Conservation (phyloP, 1,140 invertebrate genomes). For the Drosophila biarmipes region DNA sequence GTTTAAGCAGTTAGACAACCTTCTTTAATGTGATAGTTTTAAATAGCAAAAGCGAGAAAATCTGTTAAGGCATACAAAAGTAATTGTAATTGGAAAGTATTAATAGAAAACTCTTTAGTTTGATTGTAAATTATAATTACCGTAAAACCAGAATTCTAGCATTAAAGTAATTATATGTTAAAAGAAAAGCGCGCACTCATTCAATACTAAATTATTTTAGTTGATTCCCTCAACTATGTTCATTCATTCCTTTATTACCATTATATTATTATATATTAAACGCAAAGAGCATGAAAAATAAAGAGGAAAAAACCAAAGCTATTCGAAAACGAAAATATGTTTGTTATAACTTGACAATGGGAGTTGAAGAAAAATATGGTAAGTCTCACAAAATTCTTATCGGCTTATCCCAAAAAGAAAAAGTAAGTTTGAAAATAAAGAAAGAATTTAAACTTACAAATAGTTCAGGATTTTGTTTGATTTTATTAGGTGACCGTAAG, state of each 20-base stretch:
- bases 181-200: constrained; percentile 12
- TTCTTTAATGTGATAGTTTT: constrained; percentile 19
- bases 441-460: neutral
- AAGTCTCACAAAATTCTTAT: no score
- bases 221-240: constrained; percentile 7
- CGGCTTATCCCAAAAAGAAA: no score
- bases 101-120: constrained; percentile 31
- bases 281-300: constrained; percentile 20
- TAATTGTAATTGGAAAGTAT: constrained; percentile 41
- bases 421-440: no score
- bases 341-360: neutral
- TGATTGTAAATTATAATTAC: constrained; percentile 29
- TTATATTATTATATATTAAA: constrained; percentile 22
- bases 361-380: neutral
- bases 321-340: neutral
- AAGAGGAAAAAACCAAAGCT: constrained; percentile 37
- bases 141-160: constrained; percentile 1
- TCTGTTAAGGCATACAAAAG: neutral
- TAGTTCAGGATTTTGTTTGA: neutral
- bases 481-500: constrained; percentile 5
- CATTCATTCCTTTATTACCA: constrained; percentile 34
- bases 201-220: constrained; percentile 12
- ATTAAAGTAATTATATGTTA: neutral
- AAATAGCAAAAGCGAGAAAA: constrained; percentile 15
- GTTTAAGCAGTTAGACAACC: constrained; percentile 17